Evolutionary conservation across 2,113 vertebrate genomes (phyloP).

Genomic region (Polypterus senegalus): DNA sequence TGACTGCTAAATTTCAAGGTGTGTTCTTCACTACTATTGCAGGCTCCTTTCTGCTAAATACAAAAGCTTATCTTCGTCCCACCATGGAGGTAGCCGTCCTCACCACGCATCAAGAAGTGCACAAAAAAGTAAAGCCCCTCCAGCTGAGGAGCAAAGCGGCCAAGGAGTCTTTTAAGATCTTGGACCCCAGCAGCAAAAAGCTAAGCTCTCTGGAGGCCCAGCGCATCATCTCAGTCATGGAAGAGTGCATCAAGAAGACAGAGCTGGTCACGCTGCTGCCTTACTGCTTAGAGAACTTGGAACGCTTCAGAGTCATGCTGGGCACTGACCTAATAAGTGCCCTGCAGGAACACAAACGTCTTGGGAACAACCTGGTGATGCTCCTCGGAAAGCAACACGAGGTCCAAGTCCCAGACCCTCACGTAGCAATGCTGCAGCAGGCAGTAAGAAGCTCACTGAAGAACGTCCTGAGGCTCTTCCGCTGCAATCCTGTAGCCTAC

Average conservation of each 20-base stretch:
- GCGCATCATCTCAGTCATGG: conserved; percentile 43
- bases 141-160: conserved; percentile 21
- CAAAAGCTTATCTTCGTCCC: too few relatives aligned
- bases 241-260: conserved; percentile 47
- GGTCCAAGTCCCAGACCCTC: not conserved
- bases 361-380: conserved; percentile 25
- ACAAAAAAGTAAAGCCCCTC: conserved; percentile 1
- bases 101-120: too few relatives aligned
- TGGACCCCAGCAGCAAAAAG: conserved; percentile 27
- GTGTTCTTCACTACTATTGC: too few relatives aligned
- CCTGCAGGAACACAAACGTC: conserved; percentile 32
- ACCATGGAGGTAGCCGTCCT: too few relatives aligned
- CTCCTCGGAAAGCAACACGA: conserved; percentile 4
- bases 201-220: conserved; percentile 43
- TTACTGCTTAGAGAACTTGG: not conserved
- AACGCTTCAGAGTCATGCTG: conserved; percentile 16
- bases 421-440: not conserved
- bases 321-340: conserved; percentile 23
- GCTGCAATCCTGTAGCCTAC: conserved; percentile 23
- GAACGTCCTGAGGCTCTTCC: conserved; percentile 45
- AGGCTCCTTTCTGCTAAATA: too few relatives aligned
- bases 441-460: conserved; percentile 42
- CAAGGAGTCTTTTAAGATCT: conserved; percentile 17
- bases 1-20: too few relatives aligned
- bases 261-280: conserved; percentile 41